Conservation (phyloP, 1,140 invertebrate species). For the Limonius californicus region DNA sequence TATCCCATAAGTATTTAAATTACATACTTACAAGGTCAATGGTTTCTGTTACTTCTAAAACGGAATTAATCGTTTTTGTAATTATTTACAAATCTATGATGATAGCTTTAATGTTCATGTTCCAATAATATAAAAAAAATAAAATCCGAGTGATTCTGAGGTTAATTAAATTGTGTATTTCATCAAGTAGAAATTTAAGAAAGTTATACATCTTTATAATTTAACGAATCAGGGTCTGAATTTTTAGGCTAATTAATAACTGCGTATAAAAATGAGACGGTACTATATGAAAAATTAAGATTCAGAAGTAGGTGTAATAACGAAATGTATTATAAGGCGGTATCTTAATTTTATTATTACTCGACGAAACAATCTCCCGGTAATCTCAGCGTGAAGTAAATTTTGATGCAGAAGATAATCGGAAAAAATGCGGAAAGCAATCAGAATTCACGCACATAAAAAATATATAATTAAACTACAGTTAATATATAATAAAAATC, state of each 20-base stretch:
- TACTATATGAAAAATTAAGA: neutral
- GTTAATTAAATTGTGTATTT: too few species aligned
- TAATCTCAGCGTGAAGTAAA: conserved; percentile 3
- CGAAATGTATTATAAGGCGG: conserved; percentile 1
- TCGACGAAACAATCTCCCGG: conserved; percentile 2
- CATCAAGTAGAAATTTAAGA: too few species aligned
- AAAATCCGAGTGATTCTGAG: too few species aligned
- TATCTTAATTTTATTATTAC: conserved; percentile 7
- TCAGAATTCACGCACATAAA: conserved; percentile 12
- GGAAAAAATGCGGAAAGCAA: conserved; percentile 5
- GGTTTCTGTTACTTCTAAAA: too few species aligned
- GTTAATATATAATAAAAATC: conserved; percentile 15
- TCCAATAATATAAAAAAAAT: too few species aligned
- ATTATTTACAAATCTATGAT: too few species aligned
- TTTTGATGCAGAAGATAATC: neutral
- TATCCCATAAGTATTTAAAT: too few species aligned
- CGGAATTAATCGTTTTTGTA: too few species aligned
- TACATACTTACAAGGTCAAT: too few species aligned
- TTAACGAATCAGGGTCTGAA: too few species aligned
- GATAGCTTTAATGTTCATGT: too few species aligned
- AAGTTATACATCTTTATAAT: too few species aligned
- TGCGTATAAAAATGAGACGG: neutral
- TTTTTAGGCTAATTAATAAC: neutral
- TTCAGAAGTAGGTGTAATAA: conserved; percentile 1
- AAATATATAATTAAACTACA: conserved; percentile 14